Percentiles rank a stretch among this genome's conserved stretches.
These are phyloP conservation scores for Helleia helle DNA, from an alignment of 2,888 invertebrate genomes.

Conservation along the genomic window DNA sequence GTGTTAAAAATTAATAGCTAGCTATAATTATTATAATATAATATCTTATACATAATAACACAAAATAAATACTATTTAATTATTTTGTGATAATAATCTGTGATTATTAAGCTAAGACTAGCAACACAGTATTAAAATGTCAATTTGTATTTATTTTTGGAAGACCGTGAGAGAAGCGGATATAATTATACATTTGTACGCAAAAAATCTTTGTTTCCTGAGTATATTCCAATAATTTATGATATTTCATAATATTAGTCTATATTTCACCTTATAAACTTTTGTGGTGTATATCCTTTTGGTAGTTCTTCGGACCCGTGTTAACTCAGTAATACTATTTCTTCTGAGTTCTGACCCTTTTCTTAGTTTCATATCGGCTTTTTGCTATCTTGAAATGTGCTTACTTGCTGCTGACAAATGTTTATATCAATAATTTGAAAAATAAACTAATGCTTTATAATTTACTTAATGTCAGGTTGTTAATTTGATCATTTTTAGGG, in stretches of 20 bases:
- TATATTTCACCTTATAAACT: background rate
- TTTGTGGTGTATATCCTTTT: background rate
- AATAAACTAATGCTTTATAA: conserved; percentile 8
- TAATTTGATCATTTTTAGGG: too few species aligned
- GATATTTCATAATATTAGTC: background rate
- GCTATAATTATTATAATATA: too few species aligned
- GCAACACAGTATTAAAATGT: conserved; percentile 10
- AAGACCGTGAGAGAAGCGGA: conserved; percentile 37
- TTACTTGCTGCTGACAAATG: too few species aligned
- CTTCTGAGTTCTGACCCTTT: background rate
- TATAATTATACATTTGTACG: conserved; percentile 35
- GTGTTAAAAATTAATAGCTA: too few species aligned
- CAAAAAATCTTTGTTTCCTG: conserved; percentile 22
- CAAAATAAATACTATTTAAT: too few species aligned
- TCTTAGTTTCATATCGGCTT: background rate
- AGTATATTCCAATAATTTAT: conserved; percentile 7
- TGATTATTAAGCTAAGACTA: too few species aligned
- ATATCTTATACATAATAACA: too few species aligned
- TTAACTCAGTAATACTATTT: background rate
- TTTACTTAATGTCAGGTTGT: too few species aligned
- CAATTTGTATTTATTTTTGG: conserved; percentile 43
- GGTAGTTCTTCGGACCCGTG: background rate
- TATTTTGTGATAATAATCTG: too few species aligned
- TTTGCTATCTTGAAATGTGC: background rate
- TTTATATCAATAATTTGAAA: conserved; percentile 10